phyloP scores from a whole-genome alignment of 1,140 invertebrate species.

The Mamestra configurata region DNA sequence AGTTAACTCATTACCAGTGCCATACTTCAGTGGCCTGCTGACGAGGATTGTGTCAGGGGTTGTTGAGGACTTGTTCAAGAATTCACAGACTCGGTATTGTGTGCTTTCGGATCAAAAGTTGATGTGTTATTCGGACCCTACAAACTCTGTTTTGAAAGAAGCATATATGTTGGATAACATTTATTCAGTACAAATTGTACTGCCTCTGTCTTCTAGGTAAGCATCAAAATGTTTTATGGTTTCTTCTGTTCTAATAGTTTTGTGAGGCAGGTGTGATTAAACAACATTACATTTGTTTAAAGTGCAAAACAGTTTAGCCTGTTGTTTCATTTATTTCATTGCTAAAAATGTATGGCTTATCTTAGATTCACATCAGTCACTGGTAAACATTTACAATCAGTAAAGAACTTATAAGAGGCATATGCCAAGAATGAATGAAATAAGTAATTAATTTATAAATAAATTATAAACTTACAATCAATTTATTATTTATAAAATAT shows the following conservation, averaged over 20 bases:
- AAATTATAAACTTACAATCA: no score
- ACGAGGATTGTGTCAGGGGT: conserved; percentile 74
- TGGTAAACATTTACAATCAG: neutral
- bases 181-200: conserved; percentile 78
- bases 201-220: conserved; percentile 82
- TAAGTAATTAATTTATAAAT: neutral
- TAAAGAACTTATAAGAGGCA: neutral
- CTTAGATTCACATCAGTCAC: neutral
- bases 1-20: conserved; percentile 65
- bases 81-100: conserved; percentile 78
- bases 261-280: neutral
- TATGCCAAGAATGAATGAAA: neutral
- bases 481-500: no score
- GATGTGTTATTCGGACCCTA: conserved; percentile 80
- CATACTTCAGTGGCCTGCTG: conserved; percentile 77
- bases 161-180: conserved; percentile 75
- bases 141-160: conserved; percentile 77
- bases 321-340: neutral
- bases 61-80: conserved; percentile 81
- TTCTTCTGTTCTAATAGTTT: neutral
- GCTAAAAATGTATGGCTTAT: neutral
- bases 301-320: neutral
- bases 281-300: neutral
- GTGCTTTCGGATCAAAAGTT: conserved; percentile 79
- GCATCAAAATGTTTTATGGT: conserved; percentile 11